Percentiles rank a stretch among this genome's conserved stretches.
phyloP scores from a whole-genome alignment of 2,797 vertebrate genomes.

The Diplodus puntazzo region DNA sequence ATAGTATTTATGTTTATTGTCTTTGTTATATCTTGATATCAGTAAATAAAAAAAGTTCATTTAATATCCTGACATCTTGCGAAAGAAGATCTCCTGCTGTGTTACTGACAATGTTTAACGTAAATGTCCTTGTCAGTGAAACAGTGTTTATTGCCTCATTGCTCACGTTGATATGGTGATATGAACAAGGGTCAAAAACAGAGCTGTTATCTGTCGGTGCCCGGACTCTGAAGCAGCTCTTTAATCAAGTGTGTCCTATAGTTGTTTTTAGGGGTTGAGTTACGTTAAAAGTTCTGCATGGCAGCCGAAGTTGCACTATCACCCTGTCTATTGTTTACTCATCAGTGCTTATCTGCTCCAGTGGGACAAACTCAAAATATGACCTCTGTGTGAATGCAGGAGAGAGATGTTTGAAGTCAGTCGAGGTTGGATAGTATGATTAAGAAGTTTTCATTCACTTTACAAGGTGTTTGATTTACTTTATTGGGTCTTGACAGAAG shows the following conservation, averaged over 20 bases:
- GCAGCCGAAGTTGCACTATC: slow-evolving; percentile 63
- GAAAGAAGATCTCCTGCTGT: not conserved
- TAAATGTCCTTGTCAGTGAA: slow-evolving; percentile 7
- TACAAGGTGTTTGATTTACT: not conserved
- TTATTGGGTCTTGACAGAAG: not conserved
- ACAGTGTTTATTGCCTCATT: slow-evolving; percentile 25
- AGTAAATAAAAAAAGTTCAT: not conserved
- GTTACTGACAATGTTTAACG: not conserved
- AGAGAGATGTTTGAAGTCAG: slow-evolving; percentile 13
- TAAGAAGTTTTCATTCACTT: not conserved
- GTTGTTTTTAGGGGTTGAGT: slow-evolving; percentile 6
- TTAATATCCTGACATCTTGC: not conserved
- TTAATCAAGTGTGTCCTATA: slow-evolving; percentile 43
- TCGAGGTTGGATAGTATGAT: not conserved
- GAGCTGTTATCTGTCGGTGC: slow-evolving; percentile 50
- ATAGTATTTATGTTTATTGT: not conserved
- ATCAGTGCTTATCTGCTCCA: slow-evolving; percentile 67
- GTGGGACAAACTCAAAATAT: slow-evolving; percentile 51
- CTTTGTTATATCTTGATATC: not conserved
- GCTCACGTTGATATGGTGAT: slow-evolving; percentile 30
- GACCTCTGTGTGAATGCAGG: slow-evolving; percentile 41
- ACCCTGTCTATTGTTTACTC: slow-evolving; percentile 61
- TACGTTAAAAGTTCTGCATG: slow-evolving; percentile 60
- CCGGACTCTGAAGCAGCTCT: slow-evolving; percentile 5
- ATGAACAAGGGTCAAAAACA: slow-evolving; percentile 64